Percentiles rank a stretch among this genome's conserved stretches.
Evolutionary conservation across 2,888 invertebrate genomes (phyloP).

Genomic region (Schizotus pectinicornis): DNA sequence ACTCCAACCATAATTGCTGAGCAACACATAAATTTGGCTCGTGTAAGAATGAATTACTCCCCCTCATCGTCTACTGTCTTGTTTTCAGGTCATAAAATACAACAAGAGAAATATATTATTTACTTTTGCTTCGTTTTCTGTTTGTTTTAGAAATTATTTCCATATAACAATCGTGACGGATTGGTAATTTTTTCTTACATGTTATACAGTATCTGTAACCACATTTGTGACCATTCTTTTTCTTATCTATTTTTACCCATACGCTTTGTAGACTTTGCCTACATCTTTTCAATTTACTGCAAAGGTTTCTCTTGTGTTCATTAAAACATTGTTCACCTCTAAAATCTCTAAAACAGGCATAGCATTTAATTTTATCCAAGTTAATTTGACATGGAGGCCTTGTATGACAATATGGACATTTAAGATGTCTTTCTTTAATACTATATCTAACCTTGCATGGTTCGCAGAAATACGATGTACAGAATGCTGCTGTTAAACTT

Average conservation of each 20-base stretch:
- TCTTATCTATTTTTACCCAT: constrained; percentile 3
- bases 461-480: constrained; percentile 12
- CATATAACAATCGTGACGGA: constrained; percentile 18
- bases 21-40: constrained; percentile 5
- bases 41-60: background rate
- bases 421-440: constrained; percentile 1
- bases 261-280: background rate
- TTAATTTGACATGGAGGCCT: constrained; percentile 11
- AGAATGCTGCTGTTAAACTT: constrained; percentile 7
- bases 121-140: background rate
- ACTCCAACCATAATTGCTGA: constrained; percentile 1
- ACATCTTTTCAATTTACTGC: constrained; percentile 9
- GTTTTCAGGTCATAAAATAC: constrained; percentile 13
- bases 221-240: constrained; percentile 4
- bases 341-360: constrained; percentile 16
- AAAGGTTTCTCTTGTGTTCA: constrained; percentile 5
- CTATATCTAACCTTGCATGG: constrained; percentile 1
- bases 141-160: background rate
- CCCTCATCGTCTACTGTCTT: constrained; percentile 1
- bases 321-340: constrained; percentile 2
- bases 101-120: too few species aligned
- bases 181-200: constrained; percentile 9
- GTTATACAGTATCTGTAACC: background rate
- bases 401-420: constrained; percentile 19
- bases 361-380: background rate